phyloP scores from a whole-genome alignment of 2,113 vertebrate species.

The Aegotheles bennettii region DNA sequence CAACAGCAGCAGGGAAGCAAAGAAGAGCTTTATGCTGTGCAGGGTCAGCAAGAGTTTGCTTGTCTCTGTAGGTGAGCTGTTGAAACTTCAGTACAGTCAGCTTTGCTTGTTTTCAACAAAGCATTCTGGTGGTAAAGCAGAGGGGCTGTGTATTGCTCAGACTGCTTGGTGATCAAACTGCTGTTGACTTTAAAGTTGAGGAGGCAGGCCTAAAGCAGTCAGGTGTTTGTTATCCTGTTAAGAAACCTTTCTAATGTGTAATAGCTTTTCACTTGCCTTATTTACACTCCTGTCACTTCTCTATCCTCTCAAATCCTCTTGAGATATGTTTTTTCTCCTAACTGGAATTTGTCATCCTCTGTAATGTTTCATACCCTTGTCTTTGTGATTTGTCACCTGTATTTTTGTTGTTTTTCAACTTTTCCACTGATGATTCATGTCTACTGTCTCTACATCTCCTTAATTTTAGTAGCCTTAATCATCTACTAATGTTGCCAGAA shows the following conservation, averaged over 20 bases:
- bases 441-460: background rate
- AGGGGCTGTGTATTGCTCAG: background rate
- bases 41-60: background rate
- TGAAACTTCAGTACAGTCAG: background rate
- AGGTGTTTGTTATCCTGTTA: background rate
- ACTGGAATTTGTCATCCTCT: background rate
- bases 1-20: background rate
- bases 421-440: background rate
- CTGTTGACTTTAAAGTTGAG: background rate
- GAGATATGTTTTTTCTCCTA: background rate
- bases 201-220: background rate
- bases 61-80: background rate
- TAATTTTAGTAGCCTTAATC: background rate
- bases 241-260: background rate
- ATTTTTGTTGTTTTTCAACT: background rate
- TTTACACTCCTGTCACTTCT: background rate
- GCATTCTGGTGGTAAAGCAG: background rate
- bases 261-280: background rate
- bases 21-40: background rate
- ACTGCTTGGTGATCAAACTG: background rate
- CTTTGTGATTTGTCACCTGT: background rate
- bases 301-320: background rate
- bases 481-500: background rate
- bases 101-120: background rate
- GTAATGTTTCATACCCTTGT: background rate